A percentile compares a stretch with the other conserved stretches of the same genome.
These are phyloP conservation scores for Drosophila putrida DNA, from an alignment of 2,888 invertebrate species.

Conservation along the genomic window DNA sequence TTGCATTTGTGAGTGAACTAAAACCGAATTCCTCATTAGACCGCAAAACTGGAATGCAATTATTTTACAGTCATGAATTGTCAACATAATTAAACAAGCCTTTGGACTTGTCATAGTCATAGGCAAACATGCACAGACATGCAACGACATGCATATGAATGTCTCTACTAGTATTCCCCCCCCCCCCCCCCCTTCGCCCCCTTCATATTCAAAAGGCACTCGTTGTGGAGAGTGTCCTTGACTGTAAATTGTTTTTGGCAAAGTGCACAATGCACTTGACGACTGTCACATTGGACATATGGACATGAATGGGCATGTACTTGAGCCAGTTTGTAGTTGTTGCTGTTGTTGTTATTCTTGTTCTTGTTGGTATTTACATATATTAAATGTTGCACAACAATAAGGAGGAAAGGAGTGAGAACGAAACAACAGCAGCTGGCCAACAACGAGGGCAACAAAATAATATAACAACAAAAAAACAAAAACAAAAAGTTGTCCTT, in stretches of 20 bases:
- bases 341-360: background rate
- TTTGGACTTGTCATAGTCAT: slow-evolving; percentile 58
- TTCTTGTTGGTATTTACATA: slow-evolving; percentile 56
- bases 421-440: slow-evolving; percentile 15
- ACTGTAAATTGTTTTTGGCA: slow-evolving; percentile 78
- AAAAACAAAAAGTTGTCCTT: slow-evolving; percentile 66
- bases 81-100: slow-evolving; percentile 69
- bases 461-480: no score
- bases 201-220: slow-evolving; percentile 55
- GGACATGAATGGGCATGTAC: slow-evolving; percentile 33
- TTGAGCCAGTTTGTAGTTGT: slow-evolving; percentile 20
- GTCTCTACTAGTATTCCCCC: background rate
- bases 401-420: background rate
- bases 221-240: slow-evolving; percentile 68
- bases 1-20: slow-evolving; percentile 9
- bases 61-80: slow-evolving; percentile 52
- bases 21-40: slow-evolving; percentile 41
- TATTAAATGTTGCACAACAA: slow-evolving; percentile 64
- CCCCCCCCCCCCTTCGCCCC: background rate
- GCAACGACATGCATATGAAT: slow-evolving; percentile 29
- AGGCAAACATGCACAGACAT: slow-evolving; percentile 32
- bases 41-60: slow-evolving; percentile 44
- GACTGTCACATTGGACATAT: slow-evolving; percentile 64
- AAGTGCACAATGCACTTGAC: slow-evolving; percentile 80
- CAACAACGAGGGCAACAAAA: slow-evolving; percentile 22